Base-by-base conservation (phyloP, 2,113 vertebrate species). In the Rhea americana region DNA sequence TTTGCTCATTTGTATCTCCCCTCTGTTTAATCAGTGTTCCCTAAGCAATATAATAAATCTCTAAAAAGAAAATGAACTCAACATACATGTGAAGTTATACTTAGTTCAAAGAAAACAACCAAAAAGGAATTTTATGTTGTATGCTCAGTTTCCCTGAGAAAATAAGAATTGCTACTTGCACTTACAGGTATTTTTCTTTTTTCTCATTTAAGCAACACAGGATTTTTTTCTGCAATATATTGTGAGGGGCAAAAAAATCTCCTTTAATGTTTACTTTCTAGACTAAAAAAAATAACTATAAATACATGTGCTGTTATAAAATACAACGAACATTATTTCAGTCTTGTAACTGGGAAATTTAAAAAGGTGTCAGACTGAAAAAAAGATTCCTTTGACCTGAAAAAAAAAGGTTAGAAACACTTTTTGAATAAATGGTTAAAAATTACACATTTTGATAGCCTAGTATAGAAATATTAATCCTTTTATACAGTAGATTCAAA, bases 101-200 rank as follows among this genome's bases (percentile, higher is more conserved):
- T 83, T 48, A 78, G 50, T 72, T 80, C 87, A 53, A 94, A 93
- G 59, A 55, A 90, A 94, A 88, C 11, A 88, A 12, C 50, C 80
- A 75, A 82, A 92, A 35, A 66, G 25, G 35, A 78, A 78, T 58
- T 87, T 94, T 47, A 65, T 68, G 47, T 39, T 32, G 75, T 9
- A 35, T 75, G 50, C 32, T 80, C 55, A 66, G 61, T 74, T 94
- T 79, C 62, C 48, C 45, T 63, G 53, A 74, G 45, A 50, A 90
- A 94, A 92, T 61, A 47, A 51, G 37, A 48, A 80, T 48, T 90
- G 18, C 21, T 81, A 35, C 48, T 65, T 62, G 39, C 50, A 85
- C 45, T 86, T 62, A 70, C 0, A 76, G 35, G 20, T 74, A 82
- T 89, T 95, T 75, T 74, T 81, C 28, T 82, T 12, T 1, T 78